Evolutionary conservation across 2,797 vertebrate species (phyloP).

Genomic region (Hypotaenidia okinawae): DNA sequence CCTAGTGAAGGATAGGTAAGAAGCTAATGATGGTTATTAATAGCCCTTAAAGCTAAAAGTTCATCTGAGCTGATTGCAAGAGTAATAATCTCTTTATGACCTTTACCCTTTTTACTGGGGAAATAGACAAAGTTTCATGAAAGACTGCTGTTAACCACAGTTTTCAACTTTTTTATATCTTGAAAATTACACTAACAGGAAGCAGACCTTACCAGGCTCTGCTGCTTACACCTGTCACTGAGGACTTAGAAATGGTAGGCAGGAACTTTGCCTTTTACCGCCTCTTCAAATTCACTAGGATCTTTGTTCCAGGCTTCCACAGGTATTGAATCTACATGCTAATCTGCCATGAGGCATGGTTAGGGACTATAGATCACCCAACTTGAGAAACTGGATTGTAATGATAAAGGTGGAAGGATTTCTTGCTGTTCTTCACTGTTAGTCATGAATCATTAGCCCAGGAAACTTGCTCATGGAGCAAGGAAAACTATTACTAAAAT

Average conservation of each 20-base stretch:
- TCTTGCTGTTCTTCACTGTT: background rate
- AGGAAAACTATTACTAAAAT: background rate
- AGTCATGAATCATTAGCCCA: background rate
- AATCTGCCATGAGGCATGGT: background rate
- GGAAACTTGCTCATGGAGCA: background rate
- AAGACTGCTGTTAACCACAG: background rate
- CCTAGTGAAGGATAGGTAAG: slow-evolving; percentile 29
- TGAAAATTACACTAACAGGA: background rate
- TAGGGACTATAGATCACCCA: background rate
- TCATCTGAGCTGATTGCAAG: slow-evolving; percentile 44
- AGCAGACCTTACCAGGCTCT: background rate
- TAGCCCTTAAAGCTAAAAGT: slow-evolving; percentile 59
- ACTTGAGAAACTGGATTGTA: background rate
- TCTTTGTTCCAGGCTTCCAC: background rate
- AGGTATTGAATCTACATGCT: background rate
- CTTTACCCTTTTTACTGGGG: background rate
- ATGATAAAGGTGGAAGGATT: background rate
- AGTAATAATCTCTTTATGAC: slow-evolving; percentile 43
- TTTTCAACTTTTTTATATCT: background rate
- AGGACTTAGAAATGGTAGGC: background rate
- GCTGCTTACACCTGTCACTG: background rate
- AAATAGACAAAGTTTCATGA: background rate
- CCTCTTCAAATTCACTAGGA: background rate
- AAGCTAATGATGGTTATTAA: slow-evolving; percentile 62
- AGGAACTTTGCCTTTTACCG: background rate